Base-by-base conservation (phyloP, 2,797 vertebrate genomes). In the Myripristis jacobus region DNA sequence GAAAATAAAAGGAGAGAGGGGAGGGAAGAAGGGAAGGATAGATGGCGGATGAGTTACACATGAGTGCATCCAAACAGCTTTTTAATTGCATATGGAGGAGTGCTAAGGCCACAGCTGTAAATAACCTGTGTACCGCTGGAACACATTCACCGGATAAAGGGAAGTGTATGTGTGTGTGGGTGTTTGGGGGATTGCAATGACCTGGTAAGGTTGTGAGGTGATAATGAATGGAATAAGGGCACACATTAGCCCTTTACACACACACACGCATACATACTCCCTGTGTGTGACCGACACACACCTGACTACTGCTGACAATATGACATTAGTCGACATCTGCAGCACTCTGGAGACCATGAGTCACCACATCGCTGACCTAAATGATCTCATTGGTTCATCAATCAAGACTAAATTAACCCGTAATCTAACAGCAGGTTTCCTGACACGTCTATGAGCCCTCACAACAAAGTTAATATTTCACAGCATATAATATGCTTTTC, bases 71-170 rank as follows among this genome's bases (percentile, higher is more conserved):
- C 53, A 53, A 63, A 79, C 57, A 15, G 67, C 66, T 77, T 81
- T 84, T 82, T 82, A 85, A 88, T 79, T 83, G 74, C 36, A 9
- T 58, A 57, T 50, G 74, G 62, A 69, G 53, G 61, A 68, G 70
- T 50, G 63, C 64, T 21, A 27, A 68, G 52, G 51, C 56, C 48
- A 57, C 52, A 10, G 79, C 47, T 75, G 83, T 82, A 85, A 83
- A 83, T 84, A 80, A 80, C 69, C 60, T 36, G 47, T 43, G 48
- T 47, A 38, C 16, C 6, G 29, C 70, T 31, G 46, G 67, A 74
- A 51, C 52, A 43, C 10, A 4, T 16, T 52, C 4, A 0, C 24
- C 22, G 3, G 6, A 21, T 31, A 38, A 57, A 68, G 50, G 61
- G 12, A 56, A 66, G 46, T 27, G 53, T 34, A 46, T 38, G 52